Percentiles rank a stretch among this genome's conserved stretches.
These are phyloP conservation scores for Nematolebias whitei DNA, from an alignment of 2,113 vertebrate species.

Conservation along the genomic window DNA sequence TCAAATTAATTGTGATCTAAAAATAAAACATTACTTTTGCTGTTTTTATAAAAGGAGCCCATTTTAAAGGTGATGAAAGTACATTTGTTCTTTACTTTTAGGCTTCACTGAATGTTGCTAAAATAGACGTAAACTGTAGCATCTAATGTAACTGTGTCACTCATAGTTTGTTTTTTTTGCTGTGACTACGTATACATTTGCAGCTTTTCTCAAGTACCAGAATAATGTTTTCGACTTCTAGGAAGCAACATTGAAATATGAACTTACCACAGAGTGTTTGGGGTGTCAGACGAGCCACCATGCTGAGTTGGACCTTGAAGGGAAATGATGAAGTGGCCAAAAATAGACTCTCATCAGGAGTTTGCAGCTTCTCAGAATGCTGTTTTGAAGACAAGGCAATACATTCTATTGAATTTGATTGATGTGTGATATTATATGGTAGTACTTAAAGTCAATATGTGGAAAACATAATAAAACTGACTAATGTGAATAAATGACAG, in stretches of 20 bases:
- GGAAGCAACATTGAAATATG: conserved; percentile 3
- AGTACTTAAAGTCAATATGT: too few species aligned
- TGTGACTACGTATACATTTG: background rate
- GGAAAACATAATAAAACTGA: too few species aligned
- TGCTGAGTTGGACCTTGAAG: conserved; percentile 37
- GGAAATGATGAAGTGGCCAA: conserved; percentile 39
- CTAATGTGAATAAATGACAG: too few species aligned
- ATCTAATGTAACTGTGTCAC: background rate
- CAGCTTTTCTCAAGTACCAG: background rate
- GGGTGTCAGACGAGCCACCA: conserved; percentile 18
- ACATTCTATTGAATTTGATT: background rate
- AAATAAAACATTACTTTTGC: background rate
- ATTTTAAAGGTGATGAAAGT: background rate
- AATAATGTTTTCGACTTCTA: conserved; percentile 6
- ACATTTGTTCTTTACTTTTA: background rate
- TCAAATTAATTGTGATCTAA: too few species aligned
- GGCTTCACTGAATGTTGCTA: background rate
- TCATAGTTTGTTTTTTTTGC: background rate
- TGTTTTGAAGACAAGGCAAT: conserved; percentile 23
- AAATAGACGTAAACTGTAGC: background rate
- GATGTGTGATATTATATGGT: background rate
- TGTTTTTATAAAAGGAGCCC: background rate
- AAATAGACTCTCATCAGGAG: conserved; percentile 47
- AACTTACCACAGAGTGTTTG: conserved; percentile 15
- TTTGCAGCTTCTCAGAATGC: conserved; percentile 14